Base-by-base conservation (phyloP, 2,113 vertebrate species). In the Colius striatus region DNA sequence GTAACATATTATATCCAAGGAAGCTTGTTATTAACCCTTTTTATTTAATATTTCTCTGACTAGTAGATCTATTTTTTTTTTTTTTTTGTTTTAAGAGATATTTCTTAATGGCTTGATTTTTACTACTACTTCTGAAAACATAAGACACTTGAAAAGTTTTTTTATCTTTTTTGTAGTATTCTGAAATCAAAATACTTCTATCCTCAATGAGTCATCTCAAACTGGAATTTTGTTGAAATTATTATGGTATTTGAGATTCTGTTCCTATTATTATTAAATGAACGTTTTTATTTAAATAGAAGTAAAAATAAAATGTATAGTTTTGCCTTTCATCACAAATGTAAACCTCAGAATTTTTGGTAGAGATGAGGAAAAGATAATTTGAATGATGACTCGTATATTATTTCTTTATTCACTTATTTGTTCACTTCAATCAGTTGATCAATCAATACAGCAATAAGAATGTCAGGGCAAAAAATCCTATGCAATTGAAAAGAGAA, bases 121-220 rank as follows among this genome's bases (percentile, higher is more conserved):
- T 60, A 63, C 3, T 27, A 50, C 6, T 30, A 55, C 57, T 62
- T 63, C 30, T 55, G 50, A 75, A 50, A 75, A 55, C 9, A 5
- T 41, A 54, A 74, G n/a, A 50, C 14, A 26, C 5, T 76, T 38
- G 10, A 20, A 83, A 53, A 75, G 6, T 23, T 81, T 32, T 67
- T 43, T 90, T 58, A 38, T 30, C 27, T 53, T 82, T 70, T 43
- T 43, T 4, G 6, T 62, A 22, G 21, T 5, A 23, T 61, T 8
- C 11, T 67, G 38, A 34, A 79, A 47, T 8, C 22, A 41, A 13
- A 58, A 41, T 5, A 13, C 2, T 74, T 57, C 8, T 10, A 57
- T 22, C 13, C 4, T 71, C 15, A 22, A 48, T 0, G 4, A 62
- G 9, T 1, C 11, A 54, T 4, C 2, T 62, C 9, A 61, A 79